Evolutionary conservation across 2,888 invertebrate species (phyloP).

Genomic region (Lasioglossum pauxillum): DNA sequence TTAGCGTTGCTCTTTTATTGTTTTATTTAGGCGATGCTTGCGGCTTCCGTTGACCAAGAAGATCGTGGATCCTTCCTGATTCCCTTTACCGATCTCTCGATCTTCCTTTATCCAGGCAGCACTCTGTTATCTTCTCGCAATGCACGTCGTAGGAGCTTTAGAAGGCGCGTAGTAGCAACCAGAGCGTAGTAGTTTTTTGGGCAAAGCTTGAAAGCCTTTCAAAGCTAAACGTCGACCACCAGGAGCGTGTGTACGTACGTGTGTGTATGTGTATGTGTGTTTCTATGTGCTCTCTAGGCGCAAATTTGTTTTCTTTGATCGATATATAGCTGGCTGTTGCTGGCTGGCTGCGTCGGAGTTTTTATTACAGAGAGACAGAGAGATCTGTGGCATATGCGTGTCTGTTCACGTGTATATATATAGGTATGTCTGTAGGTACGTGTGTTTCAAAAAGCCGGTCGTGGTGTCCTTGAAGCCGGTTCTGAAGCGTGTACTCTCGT

Average conservation of each 20-base stretch:
- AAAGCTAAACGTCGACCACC: conserved; percentile 69
- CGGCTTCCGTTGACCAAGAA: conserved; percentile 35
- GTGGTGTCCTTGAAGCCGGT: conserved; percentile 71
- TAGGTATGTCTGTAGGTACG: conserved; percentile 13
- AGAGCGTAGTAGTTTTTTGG: conserved; percentile 47
- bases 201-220: conserved; percentile 71
- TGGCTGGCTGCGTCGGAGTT: conserved; percentile 43
- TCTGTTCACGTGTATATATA: conserved; percentile 39
- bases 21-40: conserved; percentile 45
- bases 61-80: conserved; percentile 19
- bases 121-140: conserved; percentile 53
- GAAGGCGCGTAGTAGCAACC: conserved; percentile 48
- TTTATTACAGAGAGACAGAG: conserved; percentile 32
- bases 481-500: conserved; percentile 65
- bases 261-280: background rate
- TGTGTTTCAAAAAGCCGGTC: conserved; percentile 60
- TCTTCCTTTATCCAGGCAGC: conserved; percentile 30
- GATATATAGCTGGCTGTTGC: conserved; percentile 43
- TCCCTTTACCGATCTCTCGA: conserved; percentile 18
- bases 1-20: background rate
- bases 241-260: conserved; percentile 15
- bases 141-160: conserved; percentile 52
- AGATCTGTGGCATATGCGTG: conserved; percentile 23
- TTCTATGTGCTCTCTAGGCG: conserved; percentile 51
- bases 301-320: conserved; percentile 28